Evolutionary conservation across 2,888 invertebrate genomes (phyloP), one percentile per base, ranked within the genome.

Genomic region (Hirtodrosophila cameraria): DNA sequence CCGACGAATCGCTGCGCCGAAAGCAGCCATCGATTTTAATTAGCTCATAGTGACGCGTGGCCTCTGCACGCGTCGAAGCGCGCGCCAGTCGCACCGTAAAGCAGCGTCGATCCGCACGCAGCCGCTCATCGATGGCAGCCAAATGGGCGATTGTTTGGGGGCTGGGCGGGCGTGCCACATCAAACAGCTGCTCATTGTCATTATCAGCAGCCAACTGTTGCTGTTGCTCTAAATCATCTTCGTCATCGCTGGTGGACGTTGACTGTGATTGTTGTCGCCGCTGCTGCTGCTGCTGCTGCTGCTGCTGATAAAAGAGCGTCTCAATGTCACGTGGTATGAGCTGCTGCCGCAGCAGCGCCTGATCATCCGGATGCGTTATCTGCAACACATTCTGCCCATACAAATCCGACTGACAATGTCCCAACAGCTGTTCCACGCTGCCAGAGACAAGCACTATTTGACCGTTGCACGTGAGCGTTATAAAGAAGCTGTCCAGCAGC

Each of bases 391-490:
- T 96, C 90, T 95, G 94, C 6, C 95, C 96, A 89, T 97, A 93
- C 78, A 97, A 92, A 89, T 97, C 97, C 77, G 95, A 94, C 94
- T 95, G 95, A 81, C 95, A 94, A 90, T 97, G 96, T 48, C 97
- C 97, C 64, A 98, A 92, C 75, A 96, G 93, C 79, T 95, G 94
- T 89, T 97, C 96, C n/a, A 97, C 93, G 75, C 95, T 95, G 49
- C 95, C 94, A n/a, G 97, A 97, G 20, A 97, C 94, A 85, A 96
- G 94, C 65, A 97, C 94, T 78, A 98, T 95, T 89, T 96, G 95
- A 5, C 97, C 97, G 45, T 94, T 93, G 63, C 95, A 93, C 12
- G 96, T 96, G 30, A 96, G 92, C 16, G 96, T 94, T 65, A 97
- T 91, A 90, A 97, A 92, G 88, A 97, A 96, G 18, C 96, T 96